Evolutionary conservation across 2,888 invertebrate species (phyloP).

Genomic region (Plagodis dolabraria): DNA sequence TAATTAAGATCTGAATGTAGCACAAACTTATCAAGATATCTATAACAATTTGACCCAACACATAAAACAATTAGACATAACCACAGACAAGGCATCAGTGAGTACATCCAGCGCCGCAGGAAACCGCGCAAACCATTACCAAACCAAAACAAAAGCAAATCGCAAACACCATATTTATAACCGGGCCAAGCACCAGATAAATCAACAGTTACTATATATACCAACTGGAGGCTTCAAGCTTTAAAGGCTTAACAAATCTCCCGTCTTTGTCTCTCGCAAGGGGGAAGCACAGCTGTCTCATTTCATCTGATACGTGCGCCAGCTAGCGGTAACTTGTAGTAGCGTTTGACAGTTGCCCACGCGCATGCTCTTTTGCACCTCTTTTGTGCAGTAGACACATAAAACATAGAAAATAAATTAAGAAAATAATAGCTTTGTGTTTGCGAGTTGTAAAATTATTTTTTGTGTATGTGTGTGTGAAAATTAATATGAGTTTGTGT

Average conservation of each 20-base stretch:
- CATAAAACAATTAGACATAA: constrained; percentile 19
- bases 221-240: constrained; percentile 52
- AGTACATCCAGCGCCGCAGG: constrained; percentile 31
- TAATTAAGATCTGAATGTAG: too few relatives aligned
- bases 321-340: constrained; percentile 63
- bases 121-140: constrained; percentile 44
- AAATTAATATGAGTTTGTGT: constrained; percentile 64
- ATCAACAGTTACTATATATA: not conserved
- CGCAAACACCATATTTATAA: constrained; percentile 53
- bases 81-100: not conserved
- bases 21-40: too few relatives aligned
- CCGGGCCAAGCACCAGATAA: constrained; percentile 43
- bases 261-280: constrained; percentile 42
- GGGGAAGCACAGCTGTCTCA: constrained; percentile 41
- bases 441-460: constrained; percentile 33
- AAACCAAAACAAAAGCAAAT: constrained; percentile 53
- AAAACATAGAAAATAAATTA: constrained; percentile 34
- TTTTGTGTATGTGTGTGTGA: constrained; percentile 49
- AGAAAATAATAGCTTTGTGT: constrained; percentile 32
- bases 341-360: constrained; percentile 74
- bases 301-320: constrained; percentile 54
- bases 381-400: constrained; percentile 61
- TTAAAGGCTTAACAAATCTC: constrained; percentile 52
- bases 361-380: constrained; percentile 74
- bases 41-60: constrained; percentile 13